Evolutionary conservation across 2,797 vertebrate genomes (phyloP).

Genomic region (Acrossocheilus fasciatus): DNA sequence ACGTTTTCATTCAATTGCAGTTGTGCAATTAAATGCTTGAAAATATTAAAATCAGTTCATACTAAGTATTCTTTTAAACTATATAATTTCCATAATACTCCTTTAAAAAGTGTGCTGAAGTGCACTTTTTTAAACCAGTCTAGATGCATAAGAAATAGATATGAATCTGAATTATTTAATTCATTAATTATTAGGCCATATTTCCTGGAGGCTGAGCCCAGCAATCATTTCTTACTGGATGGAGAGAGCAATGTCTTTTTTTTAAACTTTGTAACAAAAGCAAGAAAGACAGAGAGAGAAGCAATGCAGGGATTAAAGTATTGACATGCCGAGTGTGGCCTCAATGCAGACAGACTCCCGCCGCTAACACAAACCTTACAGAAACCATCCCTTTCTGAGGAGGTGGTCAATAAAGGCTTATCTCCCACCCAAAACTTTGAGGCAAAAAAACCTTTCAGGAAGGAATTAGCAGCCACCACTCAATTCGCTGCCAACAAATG

Average conservation of each 20-base stretch:
- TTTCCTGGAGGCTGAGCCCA: not conserved
- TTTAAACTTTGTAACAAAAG: conserved; percentile 1
- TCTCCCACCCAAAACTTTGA: conserved; percentile 28
- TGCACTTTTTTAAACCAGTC: not conserved
- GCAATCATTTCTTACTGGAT: not conserved
- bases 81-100: not conserved
- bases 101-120: not conserved
- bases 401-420: conserved; percentile 56
- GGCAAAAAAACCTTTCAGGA: conserved; percentile 38
- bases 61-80: not conserved
- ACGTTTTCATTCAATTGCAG: not conserved
- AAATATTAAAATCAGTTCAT: not conserved
- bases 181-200: not conserved
- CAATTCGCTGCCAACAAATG: conserved; percentile 4
- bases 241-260: not conserved
- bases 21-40: not conserved
- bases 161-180: not conserved
- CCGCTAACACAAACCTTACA: conserved; percentile 37
- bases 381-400: conserved; percentile 36
- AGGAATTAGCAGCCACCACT: conserved; percentile 9
- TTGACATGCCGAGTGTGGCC: conserved; percentile 25
- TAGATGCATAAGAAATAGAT: not conserved
- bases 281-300: not conserved
- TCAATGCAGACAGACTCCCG: conserved; percentile 46
- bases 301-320: conserved; percentile 20